A percentile compares a stretch with the other conserved stretches of the same genome.
Evolutionary conservation across 2,888 invertebrate genomes (phyloP).

Genomic region (Oithona nana): DNA sequence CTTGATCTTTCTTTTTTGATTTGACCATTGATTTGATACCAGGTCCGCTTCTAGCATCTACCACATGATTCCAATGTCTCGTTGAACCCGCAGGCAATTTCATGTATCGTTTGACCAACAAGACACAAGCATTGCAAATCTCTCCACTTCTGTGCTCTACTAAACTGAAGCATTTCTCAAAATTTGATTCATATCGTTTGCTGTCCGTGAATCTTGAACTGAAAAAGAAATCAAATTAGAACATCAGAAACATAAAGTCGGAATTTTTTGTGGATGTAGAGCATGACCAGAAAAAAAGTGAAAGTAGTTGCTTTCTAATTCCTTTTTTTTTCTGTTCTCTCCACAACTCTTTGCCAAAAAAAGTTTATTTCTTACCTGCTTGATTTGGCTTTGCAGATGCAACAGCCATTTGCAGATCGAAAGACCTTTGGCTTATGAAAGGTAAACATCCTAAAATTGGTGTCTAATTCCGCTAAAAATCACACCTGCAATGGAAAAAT

Average conservation of each 20-base stretch:
- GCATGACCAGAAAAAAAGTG: too few species aligned
- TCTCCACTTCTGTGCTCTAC: slow-evolving; percentile 28
- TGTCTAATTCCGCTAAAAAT: background rate
- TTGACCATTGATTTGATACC: background rate
- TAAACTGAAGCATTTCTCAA: slow-evolving; percentile 29
- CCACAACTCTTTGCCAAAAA: too few species aligned
- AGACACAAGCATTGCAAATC: slow-evolving; percentile 32
- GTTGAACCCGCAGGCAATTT: slow-evolving; percentile 23
- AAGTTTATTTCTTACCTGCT: slow-evolving; percentile 37
- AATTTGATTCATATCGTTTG: slow-evolving; percentile 29
- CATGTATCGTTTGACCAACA: slow-evolving; percentile 30
- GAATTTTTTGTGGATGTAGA: too few species aligned
- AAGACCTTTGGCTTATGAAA: slow-evolving; percentile 72
- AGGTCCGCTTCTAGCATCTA: slow-evolving; percentile 10
- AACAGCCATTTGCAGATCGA: slow-evolving; percentile 58
- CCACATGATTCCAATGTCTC: slow-evolving; percentile 24
- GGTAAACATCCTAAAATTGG: slow-evolving; percentile 43
- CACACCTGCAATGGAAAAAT: background rate
- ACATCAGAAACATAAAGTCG: too few species aligned
- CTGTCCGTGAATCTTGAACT: slow-evolving; percentile 32
- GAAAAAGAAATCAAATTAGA: background rate
- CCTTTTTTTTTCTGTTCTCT: too few species aligned
- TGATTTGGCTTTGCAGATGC: slow-evolving; percentile 69
- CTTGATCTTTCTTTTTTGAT: background rate
- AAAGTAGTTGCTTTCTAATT: too few species aligned